phyloP scores from a whole-genome alignment of 2,113 vertebrate genomes.

The Microtus richardsoni region DNA sequence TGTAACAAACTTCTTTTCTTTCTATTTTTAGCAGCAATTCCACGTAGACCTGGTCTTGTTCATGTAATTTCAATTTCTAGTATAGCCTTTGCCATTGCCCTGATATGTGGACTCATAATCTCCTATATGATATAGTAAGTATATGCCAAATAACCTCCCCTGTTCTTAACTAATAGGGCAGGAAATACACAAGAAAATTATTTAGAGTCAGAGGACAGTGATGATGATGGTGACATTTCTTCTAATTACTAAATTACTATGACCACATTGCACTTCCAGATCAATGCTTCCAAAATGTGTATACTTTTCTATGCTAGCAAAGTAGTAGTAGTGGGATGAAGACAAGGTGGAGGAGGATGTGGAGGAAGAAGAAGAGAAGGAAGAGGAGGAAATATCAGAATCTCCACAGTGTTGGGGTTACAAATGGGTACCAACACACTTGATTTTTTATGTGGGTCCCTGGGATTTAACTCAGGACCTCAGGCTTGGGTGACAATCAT shows the following conservation, averaged over 20 bases:
- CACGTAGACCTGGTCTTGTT: constrained; percentile 21
- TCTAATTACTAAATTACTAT: background rate
- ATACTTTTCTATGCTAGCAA: background rate
- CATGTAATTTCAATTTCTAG: constrained; percentile 41
- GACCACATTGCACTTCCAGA: background rate
- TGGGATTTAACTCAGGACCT: background rate
- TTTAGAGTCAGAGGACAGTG: background rate
- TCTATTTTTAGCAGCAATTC: constrained; percentile 20
- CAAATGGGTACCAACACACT: background rate
- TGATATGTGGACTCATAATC: constrained; percentile 10
- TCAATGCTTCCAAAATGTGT: background rate
- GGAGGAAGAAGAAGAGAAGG: background rate
- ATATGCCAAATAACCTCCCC: background rate
- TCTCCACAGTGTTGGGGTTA: background rate
- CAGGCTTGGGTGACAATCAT: background rate
- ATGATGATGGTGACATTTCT: background rate
- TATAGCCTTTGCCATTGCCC: constrained; percentile 38
- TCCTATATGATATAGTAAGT: constrained; percentile 67
- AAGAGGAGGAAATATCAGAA: background rate
- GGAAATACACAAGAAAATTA: background rate
- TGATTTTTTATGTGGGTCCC: background rate
- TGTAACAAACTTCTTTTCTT: background rate
- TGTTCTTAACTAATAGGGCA: background rate
- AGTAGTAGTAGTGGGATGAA: background rate
- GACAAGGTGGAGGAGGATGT: background rate